Evolutionary conservation across 2,888 invertebrate species (phyloP).

Genomic region (Luffia ferchaultella): DNA sequence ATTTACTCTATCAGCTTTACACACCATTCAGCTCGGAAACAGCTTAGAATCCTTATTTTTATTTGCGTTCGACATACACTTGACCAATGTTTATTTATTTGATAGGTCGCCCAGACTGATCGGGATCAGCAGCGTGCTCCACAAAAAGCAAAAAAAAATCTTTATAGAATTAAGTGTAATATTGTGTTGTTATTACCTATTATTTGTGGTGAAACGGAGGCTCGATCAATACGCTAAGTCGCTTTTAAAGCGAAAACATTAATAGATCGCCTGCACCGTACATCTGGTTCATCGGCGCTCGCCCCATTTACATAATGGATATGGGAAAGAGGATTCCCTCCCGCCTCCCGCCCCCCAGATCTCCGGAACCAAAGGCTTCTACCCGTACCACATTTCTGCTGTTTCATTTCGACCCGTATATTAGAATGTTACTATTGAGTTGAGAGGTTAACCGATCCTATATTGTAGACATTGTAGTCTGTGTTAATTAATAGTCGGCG

Average conservation of each 20-base stretch:
- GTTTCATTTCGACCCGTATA: background rate
- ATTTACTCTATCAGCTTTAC: no score
- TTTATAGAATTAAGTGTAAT: no score
- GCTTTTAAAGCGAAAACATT: background rate
- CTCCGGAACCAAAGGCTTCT: background rate
- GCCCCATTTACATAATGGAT: background rate
- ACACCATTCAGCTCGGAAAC: no score
- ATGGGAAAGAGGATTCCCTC: background rate
- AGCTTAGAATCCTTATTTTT: no score
- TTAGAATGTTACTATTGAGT: background rate
- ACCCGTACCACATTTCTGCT: background rate
- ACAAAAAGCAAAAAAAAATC: no score
- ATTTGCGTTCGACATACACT: no score
- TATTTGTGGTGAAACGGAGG: no score
- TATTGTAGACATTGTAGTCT: background rate
- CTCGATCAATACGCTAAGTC: no score
- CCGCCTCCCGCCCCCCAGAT: background rate
- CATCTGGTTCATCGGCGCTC: background rate
- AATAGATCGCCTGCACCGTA: background rate
- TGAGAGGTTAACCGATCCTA: background rate
- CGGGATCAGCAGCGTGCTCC: no score
- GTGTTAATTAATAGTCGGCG: background rate
- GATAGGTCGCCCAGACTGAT: no score
- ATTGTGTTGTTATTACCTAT: no score
- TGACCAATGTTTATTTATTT: no score